These are phyloP conservation scores for Pseudorhombus dupliciocellatus DNA, from an alignment of 2,113 vertebrate species.

Conservation along the genomic window DNA sequence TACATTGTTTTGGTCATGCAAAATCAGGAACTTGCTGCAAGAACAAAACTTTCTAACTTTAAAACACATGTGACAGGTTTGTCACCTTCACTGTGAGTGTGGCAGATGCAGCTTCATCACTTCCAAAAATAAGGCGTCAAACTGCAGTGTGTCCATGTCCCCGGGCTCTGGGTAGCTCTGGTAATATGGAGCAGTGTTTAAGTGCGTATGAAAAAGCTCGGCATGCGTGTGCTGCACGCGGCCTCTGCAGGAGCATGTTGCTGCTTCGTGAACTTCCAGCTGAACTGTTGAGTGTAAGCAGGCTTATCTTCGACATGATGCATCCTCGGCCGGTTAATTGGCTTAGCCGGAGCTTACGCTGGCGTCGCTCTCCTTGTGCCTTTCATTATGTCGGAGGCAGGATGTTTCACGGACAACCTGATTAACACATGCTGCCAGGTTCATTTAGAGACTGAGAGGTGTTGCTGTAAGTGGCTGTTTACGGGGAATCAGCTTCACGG, in stretches of 20 bases:
- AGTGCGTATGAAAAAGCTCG: not conserved
- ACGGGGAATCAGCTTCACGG: slow-evolving; percentile 1
- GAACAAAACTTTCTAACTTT: not conserved
- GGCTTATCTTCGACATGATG: slow-evolving; percentile 34
- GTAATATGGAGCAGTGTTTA: slow-evolving; percentile 2
- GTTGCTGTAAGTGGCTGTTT: slow-evolving; percentile 1
- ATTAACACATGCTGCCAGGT: slow-evolving; percentile 1
- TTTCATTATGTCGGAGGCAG: not conserved
- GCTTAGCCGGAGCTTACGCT: slow-evolving; percentile 45
- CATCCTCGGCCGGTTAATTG: slow-evolving; percentile 44
- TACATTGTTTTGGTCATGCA: not conserved
- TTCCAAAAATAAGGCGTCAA: slow-evolving; percentile 47
- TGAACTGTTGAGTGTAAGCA: slow-evolving; percentile 1
- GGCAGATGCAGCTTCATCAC: slow-evolving; percentile 4
- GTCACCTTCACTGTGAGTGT: slow-evolving; percentile 3
- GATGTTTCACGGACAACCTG: slow-evolving; percentile 11
- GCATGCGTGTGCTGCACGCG: not conserved
- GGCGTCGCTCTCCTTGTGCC: slow-evolving; percentile 1
- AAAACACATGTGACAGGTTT: not conserved
- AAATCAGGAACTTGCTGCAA: not conserved
- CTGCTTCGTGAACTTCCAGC: slow-evolving; percentile 2
- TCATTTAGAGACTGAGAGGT: slow-evolving; percentile 4
- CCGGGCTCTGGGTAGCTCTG: slow-evolving; percentile 8
- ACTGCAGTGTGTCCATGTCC: slow-evolving; percentile 35
- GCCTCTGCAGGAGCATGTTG: not conserved